These are phyloP conservation scores for Pachyrhynchus sulphureomaculatus DNA, from an alignment of 1,140 invertebrate genomes.

Conservation along the genomic window DNA sequence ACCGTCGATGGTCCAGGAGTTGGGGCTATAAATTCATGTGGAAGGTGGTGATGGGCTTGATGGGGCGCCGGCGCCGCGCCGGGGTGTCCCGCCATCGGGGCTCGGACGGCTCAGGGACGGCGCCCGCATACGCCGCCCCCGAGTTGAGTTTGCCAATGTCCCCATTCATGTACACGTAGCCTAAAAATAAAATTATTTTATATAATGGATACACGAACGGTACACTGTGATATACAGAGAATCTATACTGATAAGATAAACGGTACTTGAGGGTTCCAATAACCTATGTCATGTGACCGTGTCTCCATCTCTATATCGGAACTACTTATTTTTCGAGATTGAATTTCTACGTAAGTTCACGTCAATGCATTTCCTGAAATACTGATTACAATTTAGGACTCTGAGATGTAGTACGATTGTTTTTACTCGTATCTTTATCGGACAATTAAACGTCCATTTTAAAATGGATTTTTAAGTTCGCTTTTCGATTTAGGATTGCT, in stretches of 20 bases:
- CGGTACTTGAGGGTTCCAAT: neutral
- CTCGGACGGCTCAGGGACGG: constrained; percentile 43
- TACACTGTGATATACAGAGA: neutral
- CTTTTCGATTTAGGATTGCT: too few relatives aligned
- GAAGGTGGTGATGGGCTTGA: constrained; percentile 4
- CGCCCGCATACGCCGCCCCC: constrained; percentile 63
- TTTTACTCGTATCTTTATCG: too few relatives aligned
- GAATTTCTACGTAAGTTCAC: too few relatives aligned
- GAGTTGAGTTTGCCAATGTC: constrained; percentile 70
- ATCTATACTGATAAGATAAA: neutral
- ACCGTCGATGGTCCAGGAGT: constrained; percentile 17
- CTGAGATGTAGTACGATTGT: too few relatives aligned
- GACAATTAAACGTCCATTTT: too few relatives aligned
- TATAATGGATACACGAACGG: neutral
- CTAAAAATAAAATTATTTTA: constrained; percentile 51
- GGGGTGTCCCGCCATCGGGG: constrained; percentile 23
- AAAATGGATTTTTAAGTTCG: too few relatives aligned
- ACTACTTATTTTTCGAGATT: too few relatives aligned
- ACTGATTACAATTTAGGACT: too few relatives aligned
- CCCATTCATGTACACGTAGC: constrained; percentile 77
- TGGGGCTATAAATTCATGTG: constrained; percentile 15
- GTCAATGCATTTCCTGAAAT: too few relatives aligned
- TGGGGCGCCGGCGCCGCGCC: constrained; percentile 15
- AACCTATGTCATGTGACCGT: too few relatives aligned
- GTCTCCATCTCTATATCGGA: too few relatives aligned